A percentile compares a stretch with the other conserved stretches of the same genome.
phyloP scores from a whole-genome alignment of 64 coral and sea anemone species.

The Acropora tenuis region DNA sequence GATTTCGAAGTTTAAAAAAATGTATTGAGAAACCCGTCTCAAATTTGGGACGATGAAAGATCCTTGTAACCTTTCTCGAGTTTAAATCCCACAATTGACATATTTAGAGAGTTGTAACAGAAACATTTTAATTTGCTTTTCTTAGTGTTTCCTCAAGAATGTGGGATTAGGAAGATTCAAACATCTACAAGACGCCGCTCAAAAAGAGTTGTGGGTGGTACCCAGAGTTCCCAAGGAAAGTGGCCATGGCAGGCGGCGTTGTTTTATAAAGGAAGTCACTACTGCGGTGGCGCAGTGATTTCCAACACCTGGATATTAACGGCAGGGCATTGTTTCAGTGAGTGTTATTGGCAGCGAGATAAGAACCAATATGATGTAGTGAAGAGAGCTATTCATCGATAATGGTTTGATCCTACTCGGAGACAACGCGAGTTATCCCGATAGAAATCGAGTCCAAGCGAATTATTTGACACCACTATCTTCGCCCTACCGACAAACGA shows the following conservation, averaged over 20 bases:
- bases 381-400: no score
- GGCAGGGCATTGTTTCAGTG: constrained; percentile 64
- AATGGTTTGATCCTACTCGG: no score
- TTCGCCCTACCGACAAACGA: no score
- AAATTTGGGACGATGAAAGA: no score
- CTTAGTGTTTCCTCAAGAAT: constrained; percentile 36
- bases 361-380: no score
- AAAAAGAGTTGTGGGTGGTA: constrained; percentile 59
- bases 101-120: not conserved
- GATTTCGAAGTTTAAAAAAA: not conserved
- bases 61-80: no score
- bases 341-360: not conserved
- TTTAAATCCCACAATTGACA: not conserved
- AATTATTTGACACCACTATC: no score
- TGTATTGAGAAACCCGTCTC: no score
- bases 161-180: constrained; percentile 14
- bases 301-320: constrained; percentile 52
- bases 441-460: no score
- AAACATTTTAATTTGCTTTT: not conserved
- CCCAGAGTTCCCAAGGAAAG: constrained; percentile 46
- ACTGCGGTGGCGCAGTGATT: constrained; percentile 64
- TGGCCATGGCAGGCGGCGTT: constrained; percentile 68
- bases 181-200: not conserved
- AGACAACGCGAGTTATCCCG: no score
- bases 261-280: constrained; percentile 51